Evolutionary conservation across 2,113 vertebrate genomes (phyloP), one percentile per base, ranked within the genome.

Genomic region (Epinephelus fuscoguttatus): DNA sequence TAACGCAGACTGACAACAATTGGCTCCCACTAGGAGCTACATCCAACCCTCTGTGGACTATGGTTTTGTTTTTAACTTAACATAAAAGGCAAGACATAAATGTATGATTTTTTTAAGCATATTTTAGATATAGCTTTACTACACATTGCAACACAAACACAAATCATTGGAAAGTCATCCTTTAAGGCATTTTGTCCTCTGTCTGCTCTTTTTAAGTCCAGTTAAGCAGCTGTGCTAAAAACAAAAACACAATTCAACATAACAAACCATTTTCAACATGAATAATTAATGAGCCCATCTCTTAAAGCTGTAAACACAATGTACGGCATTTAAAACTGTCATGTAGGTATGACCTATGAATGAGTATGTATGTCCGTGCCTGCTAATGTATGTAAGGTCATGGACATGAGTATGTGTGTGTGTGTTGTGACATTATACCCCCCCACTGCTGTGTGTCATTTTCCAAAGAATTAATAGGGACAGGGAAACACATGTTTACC

Each of bases 231-330:
- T 53, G 61, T 21, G 60, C 69, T 78, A 37, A 57, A 85, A 81
- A 91, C 70, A 88, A 85, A 85, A 80, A 80, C 82, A 78, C 7
- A 52, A 62, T 66, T 49, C 52, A 70, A 81, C 81, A 75, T 70
- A 83, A 82, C 64, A 52, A 88, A 84, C 56, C 60, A 70, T 73
- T 57, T 10, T 81, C 33, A 56, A 82, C 45, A 80, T 87, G 8
- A 78, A 87, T 84, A 64, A 68, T 88, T 49, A 61, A 91, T 69
- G 14, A 47, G 30, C 9, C 37, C 42, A 62, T 53, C 25, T 23
- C 72, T 61, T 75, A 68, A 25, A 66, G 57, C 66, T 66, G 61
- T 81, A 83, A 91, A 85, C 56, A 81, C 47, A 85, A 27, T 56
- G 42, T 70, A 45, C n/a, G 57, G 25, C 60, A 33, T 6, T 68